Conservation (phyloP, 2,888 invertebrate species). For the Epistrophella euchroma region DNA sequence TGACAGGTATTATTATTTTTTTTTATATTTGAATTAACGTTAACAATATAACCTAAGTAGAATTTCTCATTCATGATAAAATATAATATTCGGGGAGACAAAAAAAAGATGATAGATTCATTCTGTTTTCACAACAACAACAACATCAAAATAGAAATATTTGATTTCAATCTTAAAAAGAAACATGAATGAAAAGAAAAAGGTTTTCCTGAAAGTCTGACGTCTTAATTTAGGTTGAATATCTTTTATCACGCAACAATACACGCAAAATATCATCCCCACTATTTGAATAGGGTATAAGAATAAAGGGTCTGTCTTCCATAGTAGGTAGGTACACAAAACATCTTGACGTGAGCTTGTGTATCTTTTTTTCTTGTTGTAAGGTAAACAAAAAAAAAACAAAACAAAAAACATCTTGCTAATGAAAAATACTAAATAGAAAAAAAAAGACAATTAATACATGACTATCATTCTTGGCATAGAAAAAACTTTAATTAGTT, state of each 20-base stretch:
- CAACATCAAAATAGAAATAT: neutral
- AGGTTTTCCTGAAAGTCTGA: constrained; percentile 14
- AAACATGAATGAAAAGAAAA: constrained; percentile 20
- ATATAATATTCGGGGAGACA: neutral
- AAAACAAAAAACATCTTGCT: constrained; percentile 5
- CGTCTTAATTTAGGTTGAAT: constrained; percentile 19
- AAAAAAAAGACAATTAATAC: constrained; percentile 9
- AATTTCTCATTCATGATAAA: constrained; percentile 5
- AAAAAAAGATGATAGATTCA: constrained; percentile 21
- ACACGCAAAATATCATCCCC: constrained; percentile 14
- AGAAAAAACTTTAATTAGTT: neutral
- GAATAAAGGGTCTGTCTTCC: constrained; percentile 1
- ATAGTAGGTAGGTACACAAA: neutral
- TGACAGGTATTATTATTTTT: constrained; percentile 5
- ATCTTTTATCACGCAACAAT: constrained; percentile 19
- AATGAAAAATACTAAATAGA: neutral
- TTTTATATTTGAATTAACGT: constrained; percentile 1
- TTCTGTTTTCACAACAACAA: constrained; percentile 5
- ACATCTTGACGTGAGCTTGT: constrained; percentile 22
- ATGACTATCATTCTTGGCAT: neutral
- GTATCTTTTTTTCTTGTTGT: constrained; percentile 11
- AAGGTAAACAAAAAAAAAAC: neutral
- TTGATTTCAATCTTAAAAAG: constrained; percentile 18
- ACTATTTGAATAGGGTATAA: constrained; percentile 22
- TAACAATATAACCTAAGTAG: neutral